Percentiles rank a stretch among this genome's conserved stretches.
These are phyloP conservation scores for Acronicta psi DNA, from an alignment of 2,888 invertebrate species.

Conservation along the genomic window DNA sequence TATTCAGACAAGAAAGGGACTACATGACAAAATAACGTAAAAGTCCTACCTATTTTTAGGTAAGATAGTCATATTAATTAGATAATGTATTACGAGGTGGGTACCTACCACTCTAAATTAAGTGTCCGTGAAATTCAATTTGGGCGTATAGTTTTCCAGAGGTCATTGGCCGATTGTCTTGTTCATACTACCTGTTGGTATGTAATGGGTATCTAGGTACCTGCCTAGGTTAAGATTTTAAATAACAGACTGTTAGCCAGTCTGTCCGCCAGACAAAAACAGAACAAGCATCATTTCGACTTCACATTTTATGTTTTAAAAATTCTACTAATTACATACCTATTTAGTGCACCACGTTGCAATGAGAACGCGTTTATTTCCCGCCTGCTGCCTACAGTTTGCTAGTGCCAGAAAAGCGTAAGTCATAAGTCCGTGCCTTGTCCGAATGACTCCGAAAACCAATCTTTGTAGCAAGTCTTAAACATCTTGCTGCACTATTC, in stretches of 20 bases:
- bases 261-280: no score
- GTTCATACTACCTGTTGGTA: conserved; percentile 40
- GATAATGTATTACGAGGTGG: conserved; percentile 1
- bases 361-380: conserved; percentile 62
- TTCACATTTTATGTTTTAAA: conserved; percentile 13
- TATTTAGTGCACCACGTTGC: conserved; percentile 31
- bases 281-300: not conserved
- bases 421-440: conserved; percentile 71
- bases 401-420: conserved; percentile 68
- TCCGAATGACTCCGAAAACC: conserved; percentile 53
- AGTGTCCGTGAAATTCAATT: conserved; percentile 56
- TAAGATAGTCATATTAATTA: no score
- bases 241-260: no score
- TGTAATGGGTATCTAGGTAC: conserved; percentile 18
- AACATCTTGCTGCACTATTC: conserved; percentile 34
- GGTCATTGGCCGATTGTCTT: conserved; percentile 63
- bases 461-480: conserved; percentile 4
- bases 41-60: not conserved
- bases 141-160: conserved; percentile 53
- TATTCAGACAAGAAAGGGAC: conserved; percentile 5
- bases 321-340: conserved; percentile 20
- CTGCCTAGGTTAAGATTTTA: conserved; percentile 3
- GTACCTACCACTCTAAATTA: conserved; percentile 29
- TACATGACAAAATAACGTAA: not conserved
- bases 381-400: conserved; percentile 61